Evolutionary conservation across 2,113 vertebrate genomes (phyloP), one percentile per base, ranked within the genome.

Genomic region (Notothenia coriiceps): DNA sequence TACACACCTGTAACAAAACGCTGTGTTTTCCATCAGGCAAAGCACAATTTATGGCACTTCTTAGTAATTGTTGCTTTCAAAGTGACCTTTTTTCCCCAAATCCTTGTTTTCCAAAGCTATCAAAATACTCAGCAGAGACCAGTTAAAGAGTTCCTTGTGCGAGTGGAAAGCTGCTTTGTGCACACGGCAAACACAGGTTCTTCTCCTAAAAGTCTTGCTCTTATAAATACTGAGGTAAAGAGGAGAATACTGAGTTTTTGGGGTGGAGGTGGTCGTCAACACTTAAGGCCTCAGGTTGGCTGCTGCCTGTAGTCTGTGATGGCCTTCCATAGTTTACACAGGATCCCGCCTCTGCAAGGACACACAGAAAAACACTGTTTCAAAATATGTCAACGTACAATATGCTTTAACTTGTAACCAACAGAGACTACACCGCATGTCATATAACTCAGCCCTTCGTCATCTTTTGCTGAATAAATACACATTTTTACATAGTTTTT

Each of bases 301-400:
- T 96, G 96, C 87, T 96, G 91, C 86, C 98, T 94, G 79, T 96
- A 94, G 88, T 98, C 96, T 33, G 87, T 92, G 91, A 99, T 98
- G 85, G 97, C 96, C 90, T 96, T 99, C 98, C 98, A 99, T 46
- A 99, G 95, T 0, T 95, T 96, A 90, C 98, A 99, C 54, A 99
- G 94, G 89, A 97, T 95, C 77, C 98, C 98, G 50, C 98, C 98
- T 91, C 98, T 99, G 94, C 56, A 49, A 8, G 8, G 80, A 91
- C 70, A 80, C 25, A 76, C 44, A 73, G 20, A 61, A 65, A 59
- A 78, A 1, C 33, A 11, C 35, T 40, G 1, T 50, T 6, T 22
- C 20, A 59, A 47, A 11, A 61, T 2, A 33, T 40, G 35, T 40
- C 1, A 54, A 3, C 6, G 17, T 7, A 4, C 17, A 14, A 14